A percentile compares a stretch with the other conserved stretches of the same genome.
Evolutionary conservation across 2,888 invertebrate species (phyloP).

Genomic region (Brachynemurus nebulosus): DNA sequence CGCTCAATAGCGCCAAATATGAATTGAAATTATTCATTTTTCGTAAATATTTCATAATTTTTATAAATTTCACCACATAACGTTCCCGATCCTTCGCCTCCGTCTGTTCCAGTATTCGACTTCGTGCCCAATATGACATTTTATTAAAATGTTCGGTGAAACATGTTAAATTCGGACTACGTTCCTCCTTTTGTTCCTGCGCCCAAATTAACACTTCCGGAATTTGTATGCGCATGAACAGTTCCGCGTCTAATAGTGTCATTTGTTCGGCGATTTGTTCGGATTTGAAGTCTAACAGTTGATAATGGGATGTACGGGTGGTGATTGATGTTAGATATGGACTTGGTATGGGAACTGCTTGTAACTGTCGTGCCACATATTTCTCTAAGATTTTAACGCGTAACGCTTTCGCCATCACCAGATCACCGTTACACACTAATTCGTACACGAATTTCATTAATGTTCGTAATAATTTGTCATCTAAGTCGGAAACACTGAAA

Average conservation of each 20-base stretch:
- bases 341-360: slow-evolving; percentile 14
- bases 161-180: slow-evolving; percentile 88
- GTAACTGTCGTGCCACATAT: slow-evolving; percentile 32
- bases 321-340: slow-evolving; percentile 22
- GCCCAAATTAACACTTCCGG: slow-evolving; percentile 97
- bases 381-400: slow-evolving; percentile 85
- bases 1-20: slow-evolving; percentile 89
- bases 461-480: slow-evolving; percentile 61
- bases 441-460: slow-evolving; percentile 91
- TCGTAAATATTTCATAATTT: slow-evolving; percentile 94
- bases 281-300: slow-evolving; percentile 84
- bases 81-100: slow-evolving; percentile 94
- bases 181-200: slow-evolving; percentile 92
- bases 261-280: slow-evolving; percentile 95
- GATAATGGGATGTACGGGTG: slow-evolving; percentile 34
- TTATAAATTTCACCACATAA: slow-evolving; percentile 89
- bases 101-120: slow-evolving; percentile 77
- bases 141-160: slow-evolving; percentile 99
- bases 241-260: slow-evolving; percentile 88
- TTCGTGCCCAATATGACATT: slow-evolving; percentile 97
- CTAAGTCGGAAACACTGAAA: slow-evolving; percentile 70
- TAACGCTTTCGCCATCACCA: slow-evolving; percentile 79
- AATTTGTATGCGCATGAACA: slow-evolving; percentile 93
- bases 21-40: slow-evolving; percentile 99
- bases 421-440: slow-evolving; percentile 80